Base-by-base conservation (phyloP, 2,888 invertebrate species). In the Melanostoma scalare region DNA sequence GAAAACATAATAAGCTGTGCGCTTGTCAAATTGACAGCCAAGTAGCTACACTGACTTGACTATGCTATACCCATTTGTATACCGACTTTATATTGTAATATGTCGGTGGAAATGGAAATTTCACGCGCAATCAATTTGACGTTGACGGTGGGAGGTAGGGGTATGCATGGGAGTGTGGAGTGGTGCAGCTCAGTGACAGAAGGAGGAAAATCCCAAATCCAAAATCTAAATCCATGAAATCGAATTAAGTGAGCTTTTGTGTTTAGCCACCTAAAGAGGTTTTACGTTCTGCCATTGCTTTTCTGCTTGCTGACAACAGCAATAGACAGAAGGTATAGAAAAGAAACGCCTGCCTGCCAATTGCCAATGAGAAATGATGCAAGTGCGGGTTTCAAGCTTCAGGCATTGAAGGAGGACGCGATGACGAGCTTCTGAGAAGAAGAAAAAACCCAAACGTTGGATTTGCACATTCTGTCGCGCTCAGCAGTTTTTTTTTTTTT, bases 231-330 rank as follows among this genome's bases (percentile, higher is more conserved):
- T 76, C 77, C 81, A 56, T 82, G 81, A 82, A 82, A 82, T 82
- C 81, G 81, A 82, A 82, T 82, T 77, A 82, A 77, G 77, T 68
- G 63, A 77, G 81, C 77, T 82, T 82, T 77, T 63, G 72, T 77
- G 72, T 82, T 76, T 72, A 68, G 81, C 80, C 80, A 76, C 80
- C 80, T 67, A 72, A 68, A 76, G 72, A 67, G 76, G 65, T 60
- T 67, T 63, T 60, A 48, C 20, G 20, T 38, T 63, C 33, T 50
- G 76, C 42, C 20, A 38, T 56, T n/a, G 53, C 36, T 38, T 50
- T 20, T 20, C 20, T 20, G 20, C 20, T 20, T 20, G 20, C 20
- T 20, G 20, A 20, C 20, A 20, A 20, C 20, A 20, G 20, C 20
- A 20, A 20, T 20, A 20, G 20, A 20, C 20, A 20, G 56, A 38